Evolutionary conservation across 2,113 vertebrate species (phyloP).

Genomic region (Dicentrarchus labrax): DNA sequence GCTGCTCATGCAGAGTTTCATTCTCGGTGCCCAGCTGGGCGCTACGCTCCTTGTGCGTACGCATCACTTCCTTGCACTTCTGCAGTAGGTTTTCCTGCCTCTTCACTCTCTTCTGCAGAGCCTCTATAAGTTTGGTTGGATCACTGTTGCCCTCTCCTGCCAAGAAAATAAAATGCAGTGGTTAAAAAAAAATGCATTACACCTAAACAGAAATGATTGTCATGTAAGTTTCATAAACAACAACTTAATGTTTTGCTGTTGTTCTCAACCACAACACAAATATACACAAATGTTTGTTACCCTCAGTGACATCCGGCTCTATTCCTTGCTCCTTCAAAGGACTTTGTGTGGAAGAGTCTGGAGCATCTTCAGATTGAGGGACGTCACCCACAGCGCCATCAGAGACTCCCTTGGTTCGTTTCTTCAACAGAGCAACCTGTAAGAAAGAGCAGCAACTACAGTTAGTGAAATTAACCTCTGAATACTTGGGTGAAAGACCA

Average conservation of each 20-base stretch:
- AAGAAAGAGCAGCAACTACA: neutral
- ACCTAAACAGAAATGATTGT: neutral
- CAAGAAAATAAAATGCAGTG: conserved; percentile 50
- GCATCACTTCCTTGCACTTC: conserved; percentile 90
- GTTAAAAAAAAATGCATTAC: neutral
- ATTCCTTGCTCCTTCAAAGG: conserved; percentile 73
- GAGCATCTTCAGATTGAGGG: conserved; percentile 53
- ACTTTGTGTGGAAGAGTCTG: conserved; percentile 73
- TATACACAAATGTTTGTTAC: conserved; percentile 37
- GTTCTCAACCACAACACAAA: neutral
- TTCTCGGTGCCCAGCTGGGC: conserved; percentile 91
- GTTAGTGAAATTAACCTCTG: neutral
- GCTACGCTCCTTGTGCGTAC: conserved; percentile 88
- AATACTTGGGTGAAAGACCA: neutral
- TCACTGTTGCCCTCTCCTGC: conserved; percentile 83
- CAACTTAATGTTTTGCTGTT: neutral
- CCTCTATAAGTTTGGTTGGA: conserved; percentile 84
- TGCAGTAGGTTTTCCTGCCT: conserved; percentile 94
- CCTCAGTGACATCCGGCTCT: conserved; percentile 68
- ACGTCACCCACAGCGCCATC: conserved; percentile 66
- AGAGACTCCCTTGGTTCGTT: conserved; percentile 84
- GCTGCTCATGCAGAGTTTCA: conserved; percentile 93
- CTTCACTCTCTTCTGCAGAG: conserved; percentile 89
- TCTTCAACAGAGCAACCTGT: conserved; percentile 93
- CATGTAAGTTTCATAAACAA: neutral